Conservation (phyloP, 2,797 vertebrate genomes). For the Adrianichthys oophorus region DNA sequence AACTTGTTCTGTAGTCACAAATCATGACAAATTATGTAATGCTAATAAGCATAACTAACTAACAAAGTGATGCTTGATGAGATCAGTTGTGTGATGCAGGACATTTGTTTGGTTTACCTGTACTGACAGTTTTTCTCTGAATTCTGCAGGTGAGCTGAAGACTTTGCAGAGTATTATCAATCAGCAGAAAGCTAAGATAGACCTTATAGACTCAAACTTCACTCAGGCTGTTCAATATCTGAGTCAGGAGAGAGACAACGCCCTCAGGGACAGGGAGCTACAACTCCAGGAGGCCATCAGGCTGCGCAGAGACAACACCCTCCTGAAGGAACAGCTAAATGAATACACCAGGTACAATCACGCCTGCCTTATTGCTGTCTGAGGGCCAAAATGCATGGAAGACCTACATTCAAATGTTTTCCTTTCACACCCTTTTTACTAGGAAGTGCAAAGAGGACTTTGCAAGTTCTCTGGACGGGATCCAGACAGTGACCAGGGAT, state of each 20-base stretch:
- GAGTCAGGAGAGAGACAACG: slow-evolving; percentile 41
- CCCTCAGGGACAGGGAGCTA: slow-evolving; percentile 40
- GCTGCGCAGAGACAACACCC: slow-evolving; percentile 54
- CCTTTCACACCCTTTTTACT: neutral
- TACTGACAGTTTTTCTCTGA: neutral
- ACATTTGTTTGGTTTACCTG: neutral
- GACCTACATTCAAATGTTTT: neutral
- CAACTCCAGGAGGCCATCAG: slow-evolving; percentile 36
- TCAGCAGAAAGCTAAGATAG: slow-evolving; percentile 63
- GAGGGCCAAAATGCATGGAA: neutral
- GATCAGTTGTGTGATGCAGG: neutral
- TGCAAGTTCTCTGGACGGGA: slow-evolving; percentile 61
- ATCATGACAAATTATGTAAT: no score
- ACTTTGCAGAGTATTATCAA: slow-evolving; percentile 48
- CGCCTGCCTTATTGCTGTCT: neutral
- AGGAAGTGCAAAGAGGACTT: slow-evolving; percentile 78
- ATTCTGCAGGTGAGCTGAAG: slow-evolving; percentile 54
- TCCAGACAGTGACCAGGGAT: slow-evolving; percentile 58
- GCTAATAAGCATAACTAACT: no score
- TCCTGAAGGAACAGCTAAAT: slow-evolving; percentile 61
- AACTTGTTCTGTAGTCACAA: no score
- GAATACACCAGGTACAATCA: slow-evolving; percentile 57
- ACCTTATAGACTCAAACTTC: slow-evolving; percentile 71
- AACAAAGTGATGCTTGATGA: no score
- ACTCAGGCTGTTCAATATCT: slow-evolving; percentile 62